Evolutionary conservation across 2,888 invertebrate genomes (phyloP).

Genomic region (Exephanes ischioxanthus): DNA sequence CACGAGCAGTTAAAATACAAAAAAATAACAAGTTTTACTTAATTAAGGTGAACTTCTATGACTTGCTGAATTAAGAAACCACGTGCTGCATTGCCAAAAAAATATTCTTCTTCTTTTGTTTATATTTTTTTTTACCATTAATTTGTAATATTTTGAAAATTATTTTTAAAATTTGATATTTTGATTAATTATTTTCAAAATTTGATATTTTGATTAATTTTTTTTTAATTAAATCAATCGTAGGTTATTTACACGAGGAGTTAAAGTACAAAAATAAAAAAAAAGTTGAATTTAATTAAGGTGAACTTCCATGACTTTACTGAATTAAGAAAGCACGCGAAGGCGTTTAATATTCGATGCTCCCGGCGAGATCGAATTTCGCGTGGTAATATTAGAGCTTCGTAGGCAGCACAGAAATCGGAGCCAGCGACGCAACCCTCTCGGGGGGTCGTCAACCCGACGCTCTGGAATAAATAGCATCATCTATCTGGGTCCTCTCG

Average conservation of each 20-base stretch:
- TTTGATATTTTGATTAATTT: too few species aligned
- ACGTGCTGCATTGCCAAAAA: too few species aligned
- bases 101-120: too few species aligned
- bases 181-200: too few species aligned
- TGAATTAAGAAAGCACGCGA: not conserved
- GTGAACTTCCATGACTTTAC: not conserved
- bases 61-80: not conserved
- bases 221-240: too few species aligned
- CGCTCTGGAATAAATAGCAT: conserved; percentile 40
- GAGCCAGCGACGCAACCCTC: conserved; percentile 17
- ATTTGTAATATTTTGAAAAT: too few species aligned
- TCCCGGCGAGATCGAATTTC: conserved; percentile 13
- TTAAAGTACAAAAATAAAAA: not conserved
- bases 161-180: too few species aligned
- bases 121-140: too few species aligned
- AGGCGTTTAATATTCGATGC: conserved; percentile 11
- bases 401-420: conserved; percentile 13
- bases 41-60: not conserved
- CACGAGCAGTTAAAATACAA: not conserved
- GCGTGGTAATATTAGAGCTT: conserved; percentile 33
- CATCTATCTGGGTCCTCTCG: conserved; percentile 3
- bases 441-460: conserved; percentile 50
- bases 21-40: not conserved
- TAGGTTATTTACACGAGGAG: not conserved
- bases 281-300: not conserved